These are phyloP conservation scores for Smittia aterrima DNA, from an alignment of 2,888 invertebrate species.

Conservation along the genomic window DNA sequence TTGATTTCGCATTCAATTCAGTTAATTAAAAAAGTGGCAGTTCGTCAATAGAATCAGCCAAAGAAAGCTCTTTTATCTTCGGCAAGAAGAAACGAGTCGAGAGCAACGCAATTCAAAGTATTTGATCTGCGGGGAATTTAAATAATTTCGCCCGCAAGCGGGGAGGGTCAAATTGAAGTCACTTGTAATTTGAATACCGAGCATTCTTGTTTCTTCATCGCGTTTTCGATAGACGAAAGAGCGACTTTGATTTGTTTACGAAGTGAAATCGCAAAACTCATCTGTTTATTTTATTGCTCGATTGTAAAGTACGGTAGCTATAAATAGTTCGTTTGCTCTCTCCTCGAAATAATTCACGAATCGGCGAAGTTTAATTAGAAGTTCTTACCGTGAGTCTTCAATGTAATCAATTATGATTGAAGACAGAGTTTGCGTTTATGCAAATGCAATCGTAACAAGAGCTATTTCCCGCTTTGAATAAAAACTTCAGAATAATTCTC, in stretches of 20 bases:
- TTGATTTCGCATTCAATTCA: conserved; percentile 10
- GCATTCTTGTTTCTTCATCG: not conserved
- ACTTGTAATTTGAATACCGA: conserved; percentile 10
- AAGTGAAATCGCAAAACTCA: not conserved
- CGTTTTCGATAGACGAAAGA: not conserved
- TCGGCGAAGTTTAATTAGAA: not conserved
- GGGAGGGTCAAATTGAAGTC: conserved; percentile 34
- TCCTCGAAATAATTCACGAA: not conserved
- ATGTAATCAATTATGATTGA: not conserved
- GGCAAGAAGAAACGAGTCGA: conserved; percentile 1
- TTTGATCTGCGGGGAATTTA: conserved; percentile 22
- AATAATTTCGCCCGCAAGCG: conserved; percentile 16
- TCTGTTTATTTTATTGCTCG: conserved; percentile 34
- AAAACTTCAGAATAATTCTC: no score
- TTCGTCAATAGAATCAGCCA: not conserved
- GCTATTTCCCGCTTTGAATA: no score
- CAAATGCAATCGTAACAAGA: no score
- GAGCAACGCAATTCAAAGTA: conserved; percentile 11
- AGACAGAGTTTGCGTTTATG: not conserved
- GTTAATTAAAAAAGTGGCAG: conserved; percentile 18
- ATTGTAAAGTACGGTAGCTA: conserved; percentile 11
- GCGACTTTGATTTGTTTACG: conserved; percentile 35
- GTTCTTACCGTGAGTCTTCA: not conserved
- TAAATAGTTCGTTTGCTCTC: conserved; percentile 2
- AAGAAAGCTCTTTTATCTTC: not conserved